These are phyloP conservation scores for Parambassis ranga DNA, from an alignment of 2,797 vertebrate genomes.

Conservation along the genomic window DNA sequence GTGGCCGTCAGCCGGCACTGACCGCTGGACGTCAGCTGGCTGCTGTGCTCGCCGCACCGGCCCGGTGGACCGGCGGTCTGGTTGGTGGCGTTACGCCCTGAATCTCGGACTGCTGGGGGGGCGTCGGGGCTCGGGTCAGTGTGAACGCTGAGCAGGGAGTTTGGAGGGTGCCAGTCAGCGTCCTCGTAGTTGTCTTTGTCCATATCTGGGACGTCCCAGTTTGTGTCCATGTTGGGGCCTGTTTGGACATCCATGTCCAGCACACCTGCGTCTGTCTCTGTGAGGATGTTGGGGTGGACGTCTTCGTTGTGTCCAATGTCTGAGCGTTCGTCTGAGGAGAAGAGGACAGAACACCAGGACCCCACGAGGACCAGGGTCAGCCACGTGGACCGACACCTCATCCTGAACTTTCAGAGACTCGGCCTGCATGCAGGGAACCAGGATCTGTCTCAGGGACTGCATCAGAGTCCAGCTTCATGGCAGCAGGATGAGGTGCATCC, in stretches of 20 bases:
- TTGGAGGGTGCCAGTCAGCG: constrained; percentile 56
- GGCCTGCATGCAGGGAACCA: background rate
- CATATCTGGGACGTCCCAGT: constrained; percentile 26
- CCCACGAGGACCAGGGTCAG: constrained; percentile 15
- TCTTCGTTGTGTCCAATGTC: constrained; percentile 23
- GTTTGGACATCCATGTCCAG: background rate
- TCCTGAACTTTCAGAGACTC: background rate
- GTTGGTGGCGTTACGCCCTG: background rate
- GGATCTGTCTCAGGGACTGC: background rate
- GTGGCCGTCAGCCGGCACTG: constrained; percentile 44
- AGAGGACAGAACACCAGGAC: background rate
- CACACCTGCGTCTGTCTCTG: background rate
- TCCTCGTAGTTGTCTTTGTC: constrained; percentile 48
- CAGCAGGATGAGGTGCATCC: background rate
- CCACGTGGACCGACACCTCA: constrained; percentile 8
- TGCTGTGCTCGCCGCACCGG: constrained; percentile 48
- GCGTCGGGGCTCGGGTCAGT: background rate
- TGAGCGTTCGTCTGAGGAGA: background rate
- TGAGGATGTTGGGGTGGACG: background rate
- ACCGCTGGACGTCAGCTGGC: constrained; percentile 34
- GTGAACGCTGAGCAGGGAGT: constrained; percentile 5
- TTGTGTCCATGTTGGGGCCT: background rate
- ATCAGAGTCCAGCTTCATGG: background rate
- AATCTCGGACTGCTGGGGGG: no score
- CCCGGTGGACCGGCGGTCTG: background rate